Evolutionary conservation across 2,888 invertebrate species (phyloP).

Genomic region (Drosophila multiciliata): DNA sequence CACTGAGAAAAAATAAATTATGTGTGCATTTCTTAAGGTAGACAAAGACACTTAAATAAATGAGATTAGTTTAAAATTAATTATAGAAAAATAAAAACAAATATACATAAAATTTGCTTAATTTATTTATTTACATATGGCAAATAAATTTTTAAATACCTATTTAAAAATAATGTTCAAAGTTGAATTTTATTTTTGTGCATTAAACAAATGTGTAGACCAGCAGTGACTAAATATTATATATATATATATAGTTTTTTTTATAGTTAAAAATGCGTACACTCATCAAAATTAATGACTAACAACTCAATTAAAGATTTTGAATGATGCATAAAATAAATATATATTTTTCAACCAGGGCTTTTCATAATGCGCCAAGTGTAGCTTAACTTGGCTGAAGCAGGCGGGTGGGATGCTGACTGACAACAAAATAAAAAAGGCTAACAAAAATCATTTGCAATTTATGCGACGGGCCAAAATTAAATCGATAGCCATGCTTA

Average conservation of each 20-base stretch:
- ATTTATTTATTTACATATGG: neutral
- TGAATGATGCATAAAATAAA: neutral
- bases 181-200: neutral
- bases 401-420: slow-evolving; percentile 53
- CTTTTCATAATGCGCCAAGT: slow-evolving; percentile 9
- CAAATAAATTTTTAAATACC: neutral
- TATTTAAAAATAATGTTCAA: neutral
- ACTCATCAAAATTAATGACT: neutral
- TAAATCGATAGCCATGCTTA: slow-evolving; percentile 78
- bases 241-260: neutral
- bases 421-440: slow-evolving; percentile 12
- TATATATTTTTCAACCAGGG: neutral
- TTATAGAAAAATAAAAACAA: neutral
- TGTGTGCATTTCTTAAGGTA: neutral
- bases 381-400: slow-evolving; percentile 15
- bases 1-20: slow-evolving; percentile 22
- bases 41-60: neutral
- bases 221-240: too few species aligned
- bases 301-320: neutral
- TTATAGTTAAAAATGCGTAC: neutral
- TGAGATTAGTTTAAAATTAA: neutral
- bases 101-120: too few species aligned
- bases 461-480: slow-evolving; percentile 70
- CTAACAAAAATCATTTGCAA: slow-evolving; percentile 55
- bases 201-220: neutral